A percentile compares a stretch with the other conserved stretches of the same genome.
These are phyloP conservation scores for Anthoptus insignis DNA, from an alignment of 2,888 invertebrate species.

Conservation along the genomic window DNA sequence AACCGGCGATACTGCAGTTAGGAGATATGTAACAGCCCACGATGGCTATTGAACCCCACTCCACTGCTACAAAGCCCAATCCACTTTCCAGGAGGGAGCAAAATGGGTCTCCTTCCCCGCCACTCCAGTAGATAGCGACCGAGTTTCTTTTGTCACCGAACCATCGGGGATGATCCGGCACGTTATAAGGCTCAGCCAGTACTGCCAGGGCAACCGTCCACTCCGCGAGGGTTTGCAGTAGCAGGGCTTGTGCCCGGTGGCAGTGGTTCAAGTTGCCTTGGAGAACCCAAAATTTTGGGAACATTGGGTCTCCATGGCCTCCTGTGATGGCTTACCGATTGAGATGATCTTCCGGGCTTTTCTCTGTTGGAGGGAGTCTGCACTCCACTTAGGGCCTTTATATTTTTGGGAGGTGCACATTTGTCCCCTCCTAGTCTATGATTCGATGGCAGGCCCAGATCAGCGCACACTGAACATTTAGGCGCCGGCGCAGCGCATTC, in stretches of 20 bases:
- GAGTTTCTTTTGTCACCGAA: slow-evolving; percentile 25
- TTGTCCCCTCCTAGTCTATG: not conserved
- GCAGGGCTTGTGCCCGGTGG: slow-evolving; percentile 3
- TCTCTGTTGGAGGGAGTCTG: not conserved
- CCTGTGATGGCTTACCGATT: not conserved
- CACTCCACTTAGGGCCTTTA: not conserved
- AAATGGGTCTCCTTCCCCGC: not conserved
- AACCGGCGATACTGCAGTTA: slow-evolving; percentile 21
- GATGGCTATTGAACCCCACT: slow-evolving; percentile 28
- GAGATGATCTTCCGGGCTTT: no score
- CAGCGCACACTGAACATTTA: slow-evolving; percentile 37
- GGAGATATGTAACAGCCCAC: slow-evolving; percentile 41
- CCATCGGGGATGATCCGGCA: slow-evolving; percentile 38
- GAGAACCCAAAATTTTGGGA: not conserved
- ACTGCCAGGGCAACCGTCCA: not conserved
- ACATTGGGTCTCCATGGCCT: not conserved
- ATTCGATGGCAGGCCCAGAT: slow-evolving; percentile 13
- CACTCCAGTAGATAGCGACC: slow-evolving; percentile 35
- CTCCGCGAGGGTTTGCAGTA: not conserved
- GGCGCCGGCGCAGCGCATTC: slow-evolving; percentile 25
- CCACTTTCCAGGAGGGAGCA: slow-evolving; percentile 19
- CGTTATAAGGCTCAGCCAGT: slow-evolving; percentile 41
- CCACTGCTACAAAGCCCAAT: slow-evolving; percentile 24
- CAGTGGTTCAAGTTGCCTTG: slow-evolving; percentile 10
- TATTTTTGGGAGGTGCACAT: not conserved